Percentiles rank a stretch among this genome's conserved stretches.
These are phyloP conservation scores for Chrysomela aeneicollis DNA, from an alignment of 2,888 invertebrate species.

Conservation along the genomic window DNA sequence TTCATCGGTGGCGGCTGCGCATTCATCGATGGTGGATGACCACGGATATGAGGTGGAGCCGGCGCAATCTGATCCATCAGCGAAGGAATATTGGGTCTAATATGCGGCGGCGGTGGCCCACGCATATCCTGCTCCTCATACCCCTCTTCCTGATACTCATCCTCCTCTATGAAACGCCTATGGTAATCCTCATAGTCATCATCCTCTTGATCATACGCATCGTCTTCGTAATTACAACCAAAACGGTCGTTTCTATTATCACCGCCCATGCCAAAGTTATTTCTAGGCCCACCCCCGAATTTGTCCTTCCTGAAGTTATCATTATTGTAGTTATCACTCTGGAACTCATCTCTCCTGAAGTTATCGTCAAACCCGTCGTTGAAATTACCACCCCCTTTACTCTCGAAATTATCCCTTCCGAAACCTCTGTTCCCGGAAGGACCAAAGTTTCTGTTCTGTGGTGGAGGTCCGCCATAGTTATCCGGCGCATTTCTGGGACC, in stretches of 20 bases:
- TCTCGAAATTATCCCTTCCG: constrained; percentile 26
- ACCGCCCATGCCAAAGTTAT: constrained; percentile 17
- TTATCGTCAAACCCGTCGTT: constrained; percentile 29
- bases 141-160: constrained; percentile 21
- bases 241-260: constrained; percentile 12
- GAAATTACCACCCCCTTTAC: constrained; percentile 32
- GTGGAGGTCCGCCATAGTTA: not conserved
- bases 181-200: constrained; percentile 47
- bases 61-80: constrained; percentile 27
- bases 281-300: constrained; percentile 11
- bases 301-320: constrained; percentile 21
- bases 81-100: constrained; percentile 21
- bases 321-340: constrained; percentile 25
- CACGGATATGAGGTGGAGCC: constrained; percentile 24
- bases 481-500: not conserved
- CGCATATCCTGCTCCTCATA: constrained; percentile 1
- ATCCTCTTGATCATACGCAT: constrained; percentile 40
- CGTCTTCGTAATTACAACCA: constrained; percentile 17
- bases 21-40: not conserved
- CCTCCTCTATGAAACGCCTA: constrained; percentile 43
- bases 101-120: constrained; percentile 9
- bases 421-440: constrained; percentile 19
- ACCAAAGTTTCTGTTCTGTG: constrained; percentile 22
- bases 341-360: constrained; percentile 9
- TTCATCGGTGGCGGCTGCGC: not conserved